Conservation (phyloP, 2,888 invertebrate species). For the Caenorhabditis angaria region DNA sequence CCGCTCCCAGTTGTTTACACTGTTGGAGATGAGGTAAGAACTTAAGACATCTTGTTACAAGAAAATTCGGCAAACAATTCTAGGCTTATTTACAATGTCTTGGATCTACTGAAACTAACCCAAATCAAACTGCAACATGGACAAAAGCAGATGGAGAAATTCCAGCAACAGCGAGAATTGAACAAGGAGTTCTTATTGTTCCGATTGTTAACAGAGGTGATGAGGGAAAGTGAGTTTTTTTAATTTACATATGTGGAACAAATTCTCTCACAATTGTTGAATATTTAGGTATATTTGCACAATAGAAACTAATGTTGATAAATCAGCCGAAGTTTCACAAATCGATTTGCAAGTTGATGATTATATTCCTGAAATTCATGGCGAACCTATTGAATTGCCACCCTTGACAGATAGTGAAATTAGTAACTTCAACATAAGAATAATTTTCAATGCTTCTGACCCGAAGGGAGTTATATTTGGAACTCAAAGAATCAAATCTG, state of each 20-base stretch:
- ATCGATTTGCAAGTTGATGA: conserved; percentile 62
- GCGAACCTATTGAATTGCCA: conserved; percentile 57
- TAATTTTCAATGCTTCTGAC: conserved; percentile 52
- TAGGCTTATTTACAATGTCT: conserved; percentile 29
- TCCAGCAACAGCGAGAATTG: conserved; percentile 33
- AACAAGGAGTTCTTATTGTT: conserved; percentile 50
- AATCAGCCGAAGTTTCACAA: conserved; percentile 30
- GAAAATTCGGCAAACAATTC: background rate
- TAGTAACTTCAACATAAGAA: conserved; percentile 49
- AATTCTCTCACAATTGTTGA: background rate
- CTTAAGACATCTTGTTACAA: background rate
- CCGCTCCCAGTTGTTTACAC: conserved; percentile 32
- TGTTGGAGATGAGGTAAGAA: conserved; percentile 30
- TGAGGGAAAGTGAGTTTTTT: conserved; percentile 47
- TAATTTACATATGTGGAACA: background rate
- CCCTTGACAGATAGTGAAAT: conserved; percentile 59
- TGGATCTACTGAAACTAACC: conserved; percentile 15
- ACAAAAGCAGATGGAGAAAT: conserved; percentile 32
- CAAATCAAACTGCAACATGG: conserved; percentile 25
- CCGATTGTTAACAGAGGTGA: conserved; percentile 40
- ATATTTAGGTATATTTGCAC: conserved; percentile 46
- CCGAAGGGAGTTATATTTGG: conserved; percentile 47
- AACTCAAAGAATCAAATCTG: conserved; percentile 25
- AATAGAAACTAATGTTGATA: conserved; percentile 30
- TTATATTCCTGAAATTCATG: conserved; percentile 61